Conservation (phyloP, 2,797 vertebrate genomes). For the Dromococcyx pavoninus region DNA sequence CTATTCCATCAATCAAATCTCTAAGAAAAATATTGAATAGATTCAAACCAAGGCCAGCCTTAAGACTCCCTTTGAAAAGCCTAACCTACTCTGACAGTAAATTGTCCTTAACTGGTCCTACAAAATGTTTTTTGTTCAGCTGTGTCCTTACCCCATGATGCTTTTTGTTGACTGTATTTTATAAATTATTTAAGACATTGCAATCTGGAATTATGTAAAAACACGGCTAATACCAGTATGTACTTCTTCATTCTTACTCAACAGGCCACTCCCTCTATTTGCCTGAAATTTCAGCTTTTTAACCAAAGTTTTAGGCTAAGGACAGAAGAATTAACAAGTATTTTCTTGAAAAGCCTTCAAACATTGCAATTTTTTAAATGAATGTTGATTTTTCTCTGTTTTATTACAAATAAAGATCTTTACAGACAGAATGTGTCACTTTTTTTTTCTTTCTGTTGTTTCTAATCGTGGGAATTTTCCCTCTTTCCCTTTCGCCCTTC, state of each 20-base stretch:
- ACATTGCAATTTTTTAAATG: not conserved
- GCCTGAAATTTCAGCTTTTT: not conserved
- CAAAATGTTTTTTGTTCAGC: not conserved
- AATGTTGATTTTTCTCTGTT: not conserved
- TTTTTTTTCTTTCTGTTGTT: not conserved
- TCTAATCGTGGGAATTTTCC: not conserved
- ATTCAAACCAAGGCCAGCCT: not conserved
- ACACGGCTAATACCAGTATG: not conserved
- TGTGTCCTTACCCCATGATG: accelerated
- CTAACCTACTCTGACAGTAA: not conserved
- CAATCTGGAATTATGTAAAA: not conserved
- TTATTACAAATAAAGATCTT: not conserved
- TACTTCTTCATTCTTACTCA: not conserved
- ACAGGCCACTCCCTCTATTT: not conserved
- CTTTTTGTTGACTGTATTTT: not conserved
- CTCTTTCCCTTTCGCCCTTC: not conserved
- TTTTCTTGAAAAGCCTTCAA: not conserved
- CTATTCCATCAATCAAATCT: not conserved
- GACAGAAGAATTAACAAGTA: not conserved
- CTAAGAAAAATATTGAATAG: not conserved
- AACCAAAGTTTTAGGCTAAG: not conserved
- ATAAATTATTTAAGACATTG: not conserved
- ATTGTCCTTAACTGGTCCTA: not conserved
- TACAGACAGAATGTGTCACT: not conserved
- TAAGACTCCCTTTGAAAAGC: not conserved